A percentile compares a stretch with the other conserved stretches of the same genome.
These are phyloP conservation scores for Ranitomeya imitator DNA, from an alignment of 2,113 vertebrate genomes.

Conservation along the genomic window DNA sequence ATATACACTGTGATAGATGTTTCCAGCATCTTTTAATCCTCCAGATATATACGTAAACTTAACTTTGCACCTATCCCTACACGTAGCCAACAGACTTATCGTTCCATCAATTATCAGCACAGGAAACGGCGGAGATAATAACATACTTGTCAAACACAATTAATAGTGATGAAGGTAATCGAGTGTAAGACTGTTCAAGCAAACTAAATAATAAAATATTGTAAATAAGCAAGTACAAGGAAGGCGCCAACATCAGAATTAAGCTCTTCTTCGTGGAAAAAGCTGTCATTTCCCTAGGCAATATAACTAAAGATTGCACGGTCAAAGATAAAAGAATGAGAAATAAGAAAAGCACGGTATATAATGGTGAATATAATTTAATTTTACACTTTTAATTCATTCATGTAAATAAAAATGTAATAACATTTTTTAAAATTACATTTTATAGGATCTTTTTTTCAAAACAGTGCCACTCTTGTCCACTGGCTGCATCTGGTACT, in stretches of 20 bases:
- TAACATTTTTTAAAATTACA: no score
- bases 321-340: not conserved
- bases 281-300: not conserved
- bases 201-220: constrained; percentile 41
- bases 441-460: no score
- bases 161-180: constrained; percentile 49
- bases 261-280: not conserved
- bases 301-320: not conserved
- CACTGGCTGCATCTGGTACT: no score
- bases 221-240: not conserved
- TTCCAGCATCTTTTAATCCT: not conserved
- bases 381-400: no score
- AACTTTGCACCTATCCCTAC: not conserved
- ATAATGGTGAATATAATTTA: no score
- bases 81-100: not conserved
- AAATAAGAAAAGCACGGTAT: no score
- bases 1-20: not conserved
- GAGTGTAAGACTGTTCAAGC: constrained; percentile 41
- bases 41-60: not conserved
- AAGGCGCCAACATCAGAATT: not conserved
- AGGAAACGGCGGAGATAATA: constrained; percentile 27
- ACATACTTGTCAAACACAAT: constrained; percentile 47
- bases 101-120: not conserved
- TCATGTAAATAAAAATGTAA: no score
- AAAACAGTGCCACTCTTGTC: no score